Base-by-base conservation (phyloP, 2,888 invertebrate species). In the Catocala nupta region DNA sequence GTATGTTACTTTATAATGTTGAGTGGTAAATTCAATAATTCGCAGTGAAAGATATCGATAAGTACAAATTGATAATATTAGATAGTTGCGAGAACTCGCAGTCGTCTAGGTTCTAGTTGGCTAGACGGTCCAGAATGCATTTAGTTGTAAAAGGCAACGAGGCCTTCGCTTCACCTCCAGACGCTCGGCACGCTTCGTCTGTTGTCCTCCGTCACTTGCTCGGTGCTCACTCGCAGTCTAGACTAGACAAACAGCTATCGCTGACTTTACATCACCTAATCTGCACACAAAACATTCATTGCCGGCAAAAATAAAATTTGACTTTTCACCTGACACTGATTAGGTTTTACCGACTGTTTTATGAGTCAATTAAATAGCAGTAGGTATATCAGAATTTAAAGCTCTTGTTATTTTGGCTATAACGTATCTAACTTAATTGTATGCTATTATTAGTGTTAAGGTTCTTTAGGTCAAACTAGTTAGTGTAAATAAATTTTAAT, bases 141-240 rank as follows among this genome's bases (percentile, higher is more conserved):
- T 87, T 86, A 73, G 65, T 76, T 73, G 73, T 77, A 83, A 84
- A 88, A 87, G 84, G 84, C 82, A 82, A 77, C 81, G 77, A 86
- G 87, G 89, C 88, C 88, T 89, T 88, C 85, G 81, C 81, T 81
- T 90, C 90, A 91, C 90, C 90, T 91, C 84, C 84, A 90, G 90
- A 91, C 90, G 84, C 73, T 69, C 83, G 80, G 80, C 84, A 83
- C 84, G 84, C 80, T 81, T 85, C 86, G 85, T 83, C 82, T 87
- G 84, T 82, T 85, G 88, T 90, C 88, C 88, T 87, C 83, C 77
- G 76, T 66, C 82, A 81, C 73, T 80, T 71, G 78, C 36, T 39
- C 77, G 77, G 72, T 75, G 75, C 73, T 79, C 75, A 65, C 75
- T 80, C 71, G 77, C 78, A 75, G 89, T 88, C 90, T 89, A 89